Conservation (phyloP, 1,140 invertebrate genomes). For the Reticulitermes speratus region DNA sequence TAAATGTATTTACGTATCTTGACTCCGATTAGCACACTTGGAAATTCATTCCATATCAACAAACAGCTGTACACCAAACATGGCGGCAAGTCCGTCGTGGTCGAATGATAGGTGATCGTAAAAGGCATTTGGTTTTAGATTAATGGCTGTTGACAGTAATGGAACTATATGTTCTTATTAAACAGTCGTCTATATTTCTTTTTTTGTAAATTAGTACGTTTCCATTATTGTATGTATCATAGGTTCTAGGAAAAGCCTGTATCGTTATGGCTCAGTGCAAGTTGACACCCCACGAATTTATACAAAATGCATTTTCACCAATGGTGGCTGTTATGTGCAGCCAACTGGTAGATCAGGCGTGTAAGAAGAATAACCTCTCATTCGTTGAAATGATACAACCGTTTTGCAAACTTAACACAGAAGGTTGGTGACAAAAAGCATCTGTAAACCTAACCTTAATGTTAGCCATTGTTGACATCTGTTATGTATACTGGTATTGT, state of each 20-base stretch:
- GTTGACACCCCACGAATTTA: conserved; percentile 78
- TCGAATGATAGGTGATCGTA: conserved; percentile 4
- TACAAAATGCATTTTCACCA: conserved; percentile 85
- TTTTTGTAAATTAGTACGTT: not conserved
- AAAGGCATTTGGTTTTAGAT: not conserved
- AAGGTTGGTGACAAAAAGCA: conserved; percentile 58
- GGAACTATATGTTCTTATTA: not conserved
- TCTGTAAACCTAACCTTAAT: not conserved
- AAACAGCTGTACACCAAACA: not conserved
- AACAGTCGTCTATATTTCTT: not conserved
- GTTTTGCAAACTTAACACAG: conserved; percentile 75
- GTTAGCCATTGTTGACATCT: conserved; percentile 35
- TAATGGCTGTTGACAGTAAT: not conserved
- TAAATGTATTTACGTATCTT: not conserved
- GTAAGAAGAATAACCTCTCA: conserved; percentile 86
- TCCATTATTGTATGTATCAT: not conserved
- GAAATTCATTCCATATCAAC: not conserved
- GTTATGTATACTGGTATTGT: conserved; percentile 24
- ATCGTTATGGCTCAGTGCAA: conserved; percentile 59
- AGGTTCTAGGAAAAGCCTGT: not conserved
- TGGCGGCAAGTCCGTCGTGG: not conserved
- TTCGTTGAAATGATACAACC: conserved; percentile 90
- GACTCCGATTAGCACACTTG: not conserved
- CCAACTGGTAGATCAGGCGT: conserved; percentile 74
- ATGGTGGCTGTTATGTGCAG: conserved; percentile 83